Evolutionary conservation across 2,888 invertebrate species (phyloP).

Genomic region (Neria commutata): DNA sequence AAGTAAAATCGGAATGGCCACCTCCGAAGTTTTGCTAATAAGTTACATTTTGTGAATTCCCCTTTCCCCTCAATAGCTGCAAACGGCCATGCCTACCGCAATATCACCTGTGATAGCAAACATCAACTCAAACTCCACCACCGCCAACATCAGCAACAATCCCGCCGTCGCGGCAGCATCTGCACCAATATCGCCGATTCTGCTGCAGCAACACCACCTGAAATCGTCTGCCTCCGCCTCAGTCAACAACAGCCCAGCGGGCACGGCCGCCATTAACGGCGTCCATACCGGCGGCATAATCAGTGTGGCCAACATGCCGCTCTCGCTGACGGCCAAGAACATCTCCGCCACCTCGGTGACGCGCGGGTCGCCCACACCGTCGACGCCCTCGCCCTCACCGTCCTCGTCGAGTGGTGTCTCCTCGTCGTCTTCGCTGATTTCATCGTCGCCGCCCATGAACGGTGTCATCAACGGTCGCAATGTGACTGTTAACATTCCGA

Average conservation of each 20-base stretch:
- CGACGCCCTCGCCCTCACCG: slow-evolving; percentile 60
- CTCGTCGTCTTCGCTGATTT: slow-evolving; percentile 53
- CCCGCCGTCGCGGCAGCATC: slow-evolving; percentile 27
- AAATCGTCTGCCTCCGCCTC: slow-evolving; percentile 7
- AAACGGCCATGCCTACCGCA: slow-evolving; percentile 54
- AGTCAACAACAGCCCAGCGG: slow-evolving; percentile 7
- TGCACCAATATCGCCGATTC: slow-evolving; percentile 24
- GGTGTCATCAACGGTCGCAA: slow-evolving; percentile 42
- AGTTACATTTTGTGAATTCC: slow-evolving; percentile 8
- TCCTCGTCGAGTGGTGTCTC: slow-evolving; percentile 59
- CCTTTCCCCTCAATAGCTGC: slow-evolving; percentile 38
- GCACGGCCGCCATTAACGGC: slow-evolving; percentile 8
- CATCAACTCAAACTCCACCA: slow-evolving; percentile 35
- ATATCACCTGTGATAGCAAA: slow-evolving; percentile 61
- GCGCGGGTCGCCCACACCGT: slow-evolving; percentile 59
- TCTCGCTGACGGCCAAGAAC: slow-evolving; percentile 49
- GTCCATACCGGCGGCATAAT: slow-evolving; percentile 10
- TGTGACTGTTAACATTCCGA: slow-evolving; percentile 43
- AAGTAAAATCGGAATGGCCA: slow-evolving; percentile 36
- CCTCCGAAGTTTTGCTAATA: neutral
- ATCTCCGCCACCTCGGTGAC: slow-evolving; percentile 48
- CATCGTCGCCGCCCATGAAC: slow-evolving; percentile 51
- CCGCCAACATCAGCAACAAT: slow-evolving; percentile 29
- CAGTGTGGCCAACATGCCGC: slow-evolving; percentile 33
- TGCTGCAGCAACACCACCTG: slow-evolving; percentile 22